Conservation (phyloP, 1,140 invertebrate genomes). For the Dysdera silvatica region DNA sequence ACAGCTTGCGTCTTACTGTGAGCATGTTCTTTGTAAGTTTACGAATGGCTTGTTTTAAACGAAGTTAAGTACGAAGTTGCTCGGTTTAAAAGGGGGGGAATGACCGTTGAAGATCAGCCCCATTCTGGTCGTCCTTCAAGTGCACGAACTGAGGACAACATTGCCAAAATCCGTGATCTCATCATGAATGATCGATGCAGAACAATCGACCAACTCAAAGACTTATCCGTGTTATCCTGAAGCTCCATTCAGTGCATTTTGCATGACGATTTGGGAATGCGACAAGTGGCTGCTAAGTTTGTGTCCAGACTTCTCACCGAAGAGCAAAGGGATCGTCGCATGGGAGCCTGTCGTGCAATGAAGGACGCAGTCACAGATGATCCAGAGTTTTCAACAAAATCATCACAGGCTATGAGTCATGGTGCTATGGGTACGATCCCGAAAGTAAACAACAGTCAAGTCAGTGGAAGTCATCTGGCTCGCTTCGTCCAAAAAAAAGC, state of each 20-base stretch:
- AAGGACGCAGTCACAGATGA: too few relatives aligned
- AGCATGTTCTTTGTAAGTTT: background rate
- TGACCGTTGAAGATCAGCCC: background rate
- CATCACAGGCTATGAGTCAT: too few relatives aligned
- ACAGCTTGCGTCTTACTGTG: background rate
- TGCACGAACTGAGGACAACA: constrained; percentile 1
- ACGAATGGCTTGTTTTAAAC: background rate
- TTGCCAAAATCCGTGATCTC: background rate
- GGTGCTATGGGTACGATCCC: too few relatives aligned
- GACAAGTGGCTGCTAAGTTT: background rate
- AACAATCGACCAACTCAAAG: background rate
- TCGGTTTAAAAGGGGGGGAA: background rate
- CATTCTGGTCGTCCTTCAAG: background rate
- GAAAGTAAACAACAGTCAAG: too few relatives aligned
- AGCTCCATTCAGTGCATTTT: too few relatives aligned
- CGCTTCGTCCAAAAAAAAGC: too few relatives aligned
- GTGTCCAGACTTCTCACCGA: background rate
- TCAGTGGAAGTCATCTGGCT: too few relatives aligned
- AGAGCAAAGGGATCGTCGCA: too few relatives aligned
- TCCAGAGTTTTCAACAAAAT: too few relatives aligned
- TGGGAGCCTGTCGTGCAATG: too few relatives aligned
- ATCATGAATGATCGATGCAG: background rate
- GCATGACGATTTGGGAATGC: background rate
- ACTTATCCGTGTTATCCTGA: background rate
- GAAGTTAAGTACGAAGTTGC: too few relatives aligned